Conservation (phyloP, 2,113 vertebrate genomes). For the Pungitius pungitius region DNA sequence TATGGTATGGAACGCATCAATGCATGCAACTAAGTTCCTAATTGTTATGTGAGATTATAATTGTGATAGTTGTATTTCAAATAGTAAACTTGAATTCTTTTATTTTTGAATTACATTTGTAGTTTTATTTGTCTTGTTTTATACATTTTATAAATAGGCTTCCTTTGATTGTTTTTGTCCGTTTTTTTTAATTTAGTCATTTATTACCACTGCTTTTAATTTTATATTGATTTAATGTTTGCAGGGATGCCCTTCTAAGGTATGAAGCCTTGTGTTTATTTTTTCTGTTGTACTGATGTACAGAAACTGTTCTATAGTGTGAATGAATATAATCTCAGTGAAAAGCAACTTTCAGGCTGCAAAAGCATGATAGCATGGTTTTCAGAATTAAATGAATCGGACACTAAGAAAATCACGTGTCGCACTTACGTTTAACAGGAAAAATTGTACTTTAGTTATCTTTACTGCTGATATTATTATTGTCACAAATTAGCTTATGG, state of each 20-base stretch:
- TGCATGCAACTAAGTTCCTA: slow-evolving; percentile 88
- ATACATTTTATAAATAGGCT: slow-evolving; percentile 79
- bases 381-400: slow-evolving; percentile 84
- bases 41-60: slow-evolving; percentile 87
- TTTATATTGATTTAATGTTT: slow-evolving; percentile 78
- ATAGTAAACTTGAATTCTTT: slow-evolving; percentile 86
- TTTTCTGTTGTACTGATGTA: slow-evolving; percentile 83
- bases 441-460: slow-evolving; percentile 84
- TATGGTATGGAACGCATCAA: slow-evolving; percentile 86
- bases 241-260: slow-evolving; percentile 78
- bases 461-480: slow-evolving; percentile 83
- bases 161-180: slow-evolving; percentile 75
- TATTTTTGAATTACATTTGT: slow-evolving; percentile 82
- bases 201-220: slow-evolving; percentile 78
- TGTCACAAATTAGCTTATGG: slow-evolving; percentile 81
- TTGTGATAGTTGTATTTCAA: slow-evolving; percentile 86
- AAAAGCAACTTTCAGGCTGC: slow-evolving; percentile 87
- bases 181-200: slow-evolving; percentile 61
- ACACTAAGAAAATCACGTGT: slow-evolving; percentile 81
- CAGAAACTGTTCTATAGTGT: slow-evolving; percentile 85
- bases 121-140: slow-evolving; percentile 82
- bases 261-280: slow-evolving; percentile 77
- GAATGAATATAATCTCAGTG: slow-evolving; percentile 88
- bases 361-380: slow-evolving; percentile 89
- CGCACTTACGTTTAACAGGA: slow-evolving; percentile 82